Conservation (phyloP, 2,113 vertebrate genomes). For the Actenoides lindsayi region DNA sequence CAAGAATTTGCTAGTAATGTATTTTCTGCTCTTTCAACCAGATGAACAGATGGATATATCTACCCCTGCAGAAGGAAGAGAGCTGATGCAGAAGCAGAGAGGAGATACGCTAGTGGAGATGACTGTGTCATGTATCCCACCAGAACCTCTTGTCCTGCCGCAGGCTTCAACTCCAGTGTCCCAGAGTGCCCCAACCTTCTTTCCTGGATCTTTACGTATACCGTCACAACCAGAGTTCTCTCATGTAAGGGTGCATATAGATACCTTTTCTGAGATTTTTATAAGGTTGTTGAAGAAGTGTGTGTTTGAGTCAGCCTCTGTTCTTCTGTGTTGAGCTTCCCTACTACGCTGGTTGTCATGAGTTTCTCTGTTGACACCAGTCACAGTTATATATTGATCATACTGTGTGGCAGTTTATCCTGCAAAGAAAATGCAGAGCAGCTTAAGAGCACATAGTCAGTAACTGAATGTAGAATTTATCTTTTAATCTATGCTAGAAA, state of each 20-base stretch:
- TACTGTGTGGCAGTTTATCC: neutral
- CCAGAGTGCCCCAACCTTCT: conserved; percentile 79
- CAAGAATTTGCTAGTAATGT: neutral
- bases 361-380: neutral
- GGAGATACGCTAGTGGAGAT: conserved; percentile 67
- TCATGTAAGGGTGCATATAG: conserved; percentile 80
- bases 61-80: conserved; percentile 50
- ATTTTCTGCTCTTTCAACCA: conserved; percentile 42
- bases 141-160: conserved; percentile 59
- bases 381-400: neutral
- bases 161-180: conserved; percentile 84
- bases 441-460: neutral
- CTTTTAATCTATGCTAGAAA: neutral
- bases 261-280: neutral
- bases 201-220: conserved; percentile 77
- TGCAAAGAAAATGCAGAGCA: neutral
- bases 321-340: neutral
- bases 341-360: neutral
- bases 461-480: neutral
- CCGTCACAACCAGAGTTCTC: conserved; percentile 94
- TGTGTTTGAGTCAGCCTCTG: neutral
- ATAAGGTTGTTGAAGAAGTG: neutral
- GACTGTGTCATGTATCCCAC: neutral
- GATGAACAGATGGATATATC: conserved; percentile 82
- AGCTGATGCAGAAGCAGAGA: conserved; percentile 20